phyloP scores from a whole-genome alignment of 2,888 invertebrate species.

The Chymomyza procnemis region DNA sequence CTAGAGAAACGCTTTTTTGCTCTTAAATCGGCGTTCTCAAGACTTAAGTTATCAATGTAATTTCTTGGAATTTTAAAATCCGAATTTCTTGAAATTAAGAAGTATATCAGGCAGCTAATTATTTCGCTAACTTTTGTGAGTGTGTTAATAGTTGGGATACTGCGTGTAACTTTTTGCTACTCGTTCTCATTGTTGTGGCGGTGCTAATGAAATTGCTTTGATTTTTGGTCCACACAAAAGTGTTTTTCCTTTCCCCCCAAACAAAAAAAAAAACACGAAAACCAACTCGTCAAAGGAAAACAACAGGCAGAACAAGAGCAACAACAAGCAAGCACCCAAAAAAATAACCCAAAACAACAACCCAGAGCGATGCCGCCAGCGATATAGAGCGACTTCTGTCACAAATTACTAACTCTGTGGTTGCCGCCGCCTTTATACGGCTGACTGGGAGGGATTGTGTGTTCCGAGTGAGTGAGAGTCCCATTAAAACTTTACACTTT shows the following conservation, averaged over 20 bases:
- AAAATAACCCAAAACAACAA: not conserved
- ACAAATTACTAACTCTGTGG: conserved; percentile 44
- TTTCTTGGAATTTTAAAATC: no score
- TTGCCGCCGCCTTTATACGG: conserved; percentile 7
- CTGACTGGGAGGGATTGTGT: not conserved
- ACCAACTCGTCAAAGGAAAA: conserved; percentile 6
- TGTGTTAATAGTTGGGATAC: not conserved
- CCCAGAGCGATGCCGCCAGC: not conserved
- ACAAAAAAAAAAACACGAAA: conserved; percentile 11
- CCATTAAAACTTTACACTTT: conserved; percentile 62
- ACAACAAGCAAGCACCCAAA: not conserved
- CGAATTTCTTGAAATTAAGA: no score
- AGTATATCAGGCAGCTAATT: no score
- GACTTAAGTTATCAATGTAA: no score
- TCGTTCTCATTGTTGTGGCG: not conserved
- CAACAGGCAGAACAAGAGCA: conserved; percentile 2
- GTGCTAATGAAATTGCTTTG: conserved; percentile 62
- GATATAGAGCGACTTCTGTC: conserved; percentile 1
- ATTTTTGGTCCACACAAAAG: conserved; percentile 52
- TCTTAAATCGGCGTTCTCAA: no score
- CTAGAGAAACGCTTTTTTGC: no score
- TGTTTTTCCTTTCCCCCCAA: conserved; percentile 67
- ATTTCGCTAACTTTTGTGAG: not conserved
- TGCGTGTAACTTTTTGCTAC: not conserved
- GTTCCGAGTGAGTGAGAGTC: not conserved